phyloP scores from a whole-genome alignment of 2,113 vertebrate genomes.

The Antechinus stuartii region DNA sequence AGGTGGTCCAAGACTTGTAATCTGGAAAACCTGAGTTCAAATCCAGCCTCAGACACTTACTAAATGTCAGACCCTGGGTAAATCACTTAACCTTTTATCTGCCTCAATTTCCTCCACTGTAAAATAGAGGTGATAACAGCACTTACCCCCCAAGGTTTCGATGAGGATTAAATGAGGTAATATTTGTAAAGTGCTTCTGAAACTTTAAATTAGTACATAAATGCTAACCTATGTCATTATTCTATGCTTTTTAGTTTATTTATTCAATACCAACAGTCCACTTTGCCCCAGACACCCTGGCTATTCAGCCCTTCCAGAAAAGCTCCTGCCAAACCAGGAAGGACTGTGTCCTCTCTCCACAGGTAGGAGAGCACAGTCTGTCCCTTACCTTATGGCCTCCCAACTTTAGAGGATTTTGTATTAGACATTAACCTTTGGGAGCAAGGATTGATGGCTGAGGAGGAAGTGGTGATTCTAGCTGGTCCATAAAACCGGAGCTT shows the following conservation, averaged over 20 bases:
- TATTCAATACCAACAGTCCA: not conserved
- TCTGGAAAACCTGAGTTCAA: not conserved
- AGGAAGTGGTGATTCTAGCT: constrained; percentile 51
- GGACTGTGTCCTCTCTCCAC: not conserved
- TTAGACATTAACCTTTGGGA: constrained; percentile 31
- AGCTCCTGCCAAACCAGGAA: not conserved
- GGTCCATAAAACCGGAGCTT: constrained; percentile 61
- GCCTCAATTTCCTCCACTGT: not conserved
- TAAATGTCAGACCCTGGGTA: not conserved
- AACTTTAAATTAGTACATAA: not conserved
- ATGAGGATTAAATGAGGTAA: not conserved
- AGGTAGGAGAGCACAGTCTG: not conserved
- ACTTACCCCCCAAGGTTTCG: not conserved
- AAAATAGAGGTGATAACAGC: not conserved
- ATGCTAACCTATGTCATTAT: not conserved
- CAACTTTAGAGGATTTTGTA: constrained; percentile 5
- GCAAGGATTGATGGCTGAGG: constrained; percentile 52
- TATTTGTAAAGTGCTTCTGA: not conserved
- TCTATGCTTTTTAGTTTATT: not conserved
- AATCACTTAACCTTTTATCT: not conserved
- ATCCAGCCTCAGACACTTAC: not conserved
- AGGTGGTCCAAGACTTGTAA: not conserved
- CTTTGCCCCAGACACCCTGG: not conserved
- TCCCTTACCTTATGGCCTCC: not conserved
- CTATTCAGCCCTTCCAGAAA: not conserved